These are phyloP conservation scores for Osedax frankpressi DNA, from an alignment of 2,888 invertebrate genomes.

Conservation along the genomic window DNA sequence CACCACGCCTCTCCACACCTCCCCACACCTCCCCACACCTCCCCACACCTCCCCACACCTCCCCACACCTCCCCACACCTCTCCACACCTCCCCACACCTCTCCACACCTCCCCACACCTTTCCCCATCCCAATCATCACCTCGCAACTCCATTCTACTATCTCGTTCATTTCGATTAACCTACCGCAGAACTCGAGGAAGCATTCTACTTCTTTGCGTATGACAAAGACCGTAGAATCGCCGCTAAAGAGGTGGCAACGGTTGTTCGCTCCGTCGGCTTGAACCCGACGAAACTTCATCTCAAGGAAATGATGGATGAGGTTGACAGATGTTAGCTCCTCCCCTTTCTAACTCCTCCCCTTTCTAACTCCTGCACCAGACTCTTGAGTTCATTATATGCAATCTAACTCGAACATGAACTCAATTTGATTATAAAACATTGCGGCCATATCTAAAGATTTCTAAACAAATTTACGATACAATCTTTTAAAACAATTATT, in stretches of 20 bases:
- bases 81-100: too few species aligned
- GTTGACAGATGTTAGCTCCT: constrained; percentile 24
- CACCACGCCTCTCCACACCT: too few species aligned
- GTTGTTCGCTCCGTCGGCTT: constrained; percentile 26
- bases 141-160: too few species aligned
- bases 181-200: constrained; percentile 26
- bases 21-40: too few species aligned
- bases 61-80: too few species aligned
- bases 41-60: background rate
- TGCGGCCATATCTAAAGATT: too few species aligned
- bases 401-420: background rate
- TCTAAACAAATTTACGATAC: too few species aligned
- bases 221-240: constrained; percentile 27
- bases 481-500: too few species aligned
- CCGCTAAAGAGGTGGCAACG: constrained; percentile 21
- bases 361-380: background rate
- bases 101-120: too few species aligned
- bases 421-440: background rate
- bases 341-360: too few species aligned
- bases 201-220: constrained; percentile 28
- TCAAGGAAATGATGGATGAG: constrained; percentile 26
- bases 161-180: too few species aligned
- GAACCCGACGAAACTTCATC: constrained; percentile 26
- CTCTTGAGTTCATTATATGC: background rate
- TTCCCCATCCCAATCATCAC: too few species aligned